A percentile compares a stretch with the other conserved stretches of the same genome.
These are phyloP conservation scores for Brachyptera putata DNA, from an alignment of 2,888 invertebrate genomes.

Conservation along the genomic window DNA sequence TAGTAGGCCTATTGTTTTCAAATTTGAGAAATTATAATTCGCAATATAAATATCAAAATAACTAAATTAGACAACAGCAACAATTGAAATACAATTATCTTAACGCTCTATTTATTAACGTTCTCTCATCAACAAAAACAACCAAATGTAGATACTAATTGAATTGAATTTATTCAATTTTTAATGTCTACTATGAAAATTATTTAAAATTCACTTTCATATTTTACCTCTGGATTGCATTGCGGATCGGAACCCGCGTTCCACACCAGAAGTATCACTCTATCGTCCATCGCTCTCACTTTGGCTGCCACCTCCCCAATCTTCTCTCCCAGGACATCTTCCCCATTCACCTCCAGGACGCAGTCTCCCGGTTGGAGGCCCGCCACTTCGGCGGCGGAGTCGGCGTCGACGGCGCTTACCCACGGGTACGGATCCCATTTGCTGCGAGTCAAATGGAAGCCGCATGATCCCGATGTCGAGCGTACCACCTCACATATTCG, in stretches of 20 bases:
- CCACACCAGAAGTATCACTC: slow-evolving; percentile 37
- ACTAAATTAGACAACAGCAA: too few relatives aligned
- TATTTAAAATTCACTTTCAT: too few relatives aligned
- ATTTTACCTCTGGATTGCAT: slow-evolving; percentile 34
- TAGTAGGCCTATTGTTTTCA: too few relatives aligned
- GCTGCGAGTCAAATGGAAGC: slow-evolving; percentile 68
- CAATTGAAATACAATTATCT: too few relatives aligned
- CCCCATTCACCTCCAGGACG: slow-evolving; percentile 60
- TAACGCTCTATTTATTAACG: too few relatives aligned
- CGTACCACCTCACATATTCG: slow-evolving; percentile 50
- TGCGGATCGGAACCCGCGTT: slow-evolving; percentile 36
- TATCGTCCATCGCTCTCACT: slow-evolving; percentile 35
- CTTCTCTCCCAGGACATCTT: slow-evolving; percentile 52
- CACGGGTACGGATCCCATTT: slow-evolving; percentile 82
- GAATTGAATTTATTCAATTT: too few relatives aligned
- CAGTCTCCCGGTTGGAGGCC: slow-evolving; percentile 69
- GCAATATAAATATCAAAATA: too few relatives aligned
- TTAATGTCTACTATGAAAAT: too few relatives aligned
- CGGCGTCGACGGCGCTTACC: slow-evolving; percentile 61
- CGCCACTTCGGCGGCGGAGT: slow-evolving; percentile 58
- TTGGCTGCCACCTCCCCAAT: slow-evolving; percentile 51
- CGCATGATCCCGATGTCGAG: slow-evolving; percentile 57
- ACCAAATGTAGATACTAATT: too few relatives aligned
- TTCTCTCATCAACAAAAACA: too few relatives aligned
- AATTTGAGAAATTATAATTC: too few relatives aligned